Evolutionary conservation across 2,888 invertebrate genomes (phyloP).

Genomic region (Drosophila niveifrons): DNA sequence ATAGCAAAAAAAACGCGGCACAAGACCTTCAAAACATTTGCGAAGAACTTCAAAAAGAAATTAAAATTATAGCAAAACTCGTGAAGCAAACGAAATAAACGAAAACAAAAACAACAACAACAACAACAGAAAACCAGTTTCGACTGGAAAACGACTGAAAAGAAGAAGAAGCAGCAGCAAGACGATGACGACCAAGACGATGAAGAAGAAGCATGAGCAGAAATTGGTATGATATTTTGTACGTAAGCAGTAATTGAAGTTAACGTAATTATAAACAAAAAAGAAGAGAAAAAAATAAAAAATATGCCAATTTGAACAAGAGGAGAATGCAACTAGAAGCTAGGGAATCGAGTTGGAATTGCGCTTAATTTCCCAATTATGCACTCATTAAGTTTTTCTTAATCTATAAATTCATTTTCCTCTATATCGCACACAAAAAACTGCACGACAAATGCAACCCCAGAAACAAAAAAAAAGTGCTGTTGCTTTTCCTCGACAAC

Average conservation of each 20-base stretch:
- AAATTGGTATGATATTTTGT: conserved; percentile 68
- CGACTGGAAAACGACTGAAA: conserved; percentile 36
- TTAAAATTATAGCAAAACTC: conserved; percentile 74
- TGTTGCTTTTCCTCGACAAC: conserved; percentile 25
- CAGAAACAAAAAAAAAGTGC: conserved; percentile 41
- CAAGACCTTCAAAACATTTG: conserved; percentile 55
- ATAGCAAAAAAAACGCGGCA: conserved; percentile 27
- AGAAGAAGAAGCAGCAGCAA: conserved; percentile 7
- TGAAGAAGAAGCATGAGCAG: conserved; percentile 30
- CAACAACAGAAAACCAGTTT: conserved; percentile 61
- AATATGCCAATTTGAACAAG: conserved; percentile 27
- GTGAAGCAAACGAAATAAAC: conserved; percentile 31
- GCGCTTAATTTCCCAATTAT: conserved; percentile 68
- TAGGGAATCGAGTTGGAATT: neutral
- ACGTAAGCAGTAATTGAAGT: conserved; percentile 78
- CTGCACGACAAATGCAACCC: conserved; percentile 19
- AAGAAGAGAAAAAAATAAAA: conserved; percentile 11
- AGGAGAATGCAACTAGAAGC: conserved; percentile 24
- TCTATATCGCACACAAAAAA: neutral
- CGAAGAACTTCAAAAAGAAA: conserved; percentile 74
- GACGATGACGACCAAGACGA: conserved; percentile 21
- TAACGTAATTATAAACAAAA: conserved; percentile 73
- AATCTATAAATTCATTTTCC: neutral
- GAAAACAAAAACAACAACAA: conserved; percentile 23
- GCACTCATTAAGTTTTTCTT: conserved; percentile 39